Base-by-base conservation (phyloP, 2,888 invertebrate genomes). In the Phragmatobia fuliginosa region DNA sequence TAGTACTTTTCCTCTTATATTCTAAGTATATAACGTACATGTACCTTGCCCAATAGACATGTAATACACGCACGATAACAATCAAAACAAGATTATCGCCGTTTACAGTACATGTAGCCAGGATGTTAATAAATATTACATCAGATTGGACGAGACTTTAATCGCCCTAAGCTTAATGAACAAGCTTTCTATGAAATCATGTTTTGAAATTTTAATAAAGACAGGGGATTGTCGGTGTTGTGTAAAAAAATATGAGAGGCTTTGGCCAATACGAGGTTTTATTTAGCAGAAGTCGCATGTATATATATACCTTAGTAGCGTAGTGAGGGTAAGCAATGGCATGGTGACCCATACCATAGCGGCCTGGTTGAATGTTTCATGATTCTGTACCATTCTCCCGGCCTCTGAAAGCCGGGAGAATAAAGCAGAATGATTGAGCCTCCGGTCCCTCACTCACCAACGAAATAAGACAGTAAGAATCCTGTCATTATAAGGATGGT, bases 171-270 rank as follows among this genome's bases (percentile, higher is more conserved):
- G 76, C 70, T 67, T 82, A 84, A 85, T 82, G 79, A 83, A 85
- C 75, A 68, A 76, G 73, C 79, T 84, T 81, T 80, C 82, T 79
- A 80, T 80, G 80, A 80, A 86, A 86, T 85, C 77, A 80, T 78
- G 79, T 64, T 82, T 81, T 85, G 77, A 84, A 86, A 82, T 80
- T 85, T 86, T 86, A 82, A 86, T 83, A 73, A 66, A 36, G 68
- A 62, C 76, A 70, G 59, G 62, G 38, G 62, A 31, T 66, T 28
- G 14, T 33, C 32, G 62, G 52, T 28, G 67, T 8, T 31, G 62
- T 74, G 38, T 66, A 66, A 66, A 70, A 71, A 38, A 14, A 65
- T 38, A 52, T 14, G 14, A 14, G 16, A 33, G 1, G 1, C 32
- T 45, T 45, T 59, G 62, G 28, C 11, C 11, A 8, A 62, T 41